These are phyloP conservation scores for Acronicta aceris DNA, from an alignment of 2,888 invertebrate species.

Conservation along the genomic window DNA sequence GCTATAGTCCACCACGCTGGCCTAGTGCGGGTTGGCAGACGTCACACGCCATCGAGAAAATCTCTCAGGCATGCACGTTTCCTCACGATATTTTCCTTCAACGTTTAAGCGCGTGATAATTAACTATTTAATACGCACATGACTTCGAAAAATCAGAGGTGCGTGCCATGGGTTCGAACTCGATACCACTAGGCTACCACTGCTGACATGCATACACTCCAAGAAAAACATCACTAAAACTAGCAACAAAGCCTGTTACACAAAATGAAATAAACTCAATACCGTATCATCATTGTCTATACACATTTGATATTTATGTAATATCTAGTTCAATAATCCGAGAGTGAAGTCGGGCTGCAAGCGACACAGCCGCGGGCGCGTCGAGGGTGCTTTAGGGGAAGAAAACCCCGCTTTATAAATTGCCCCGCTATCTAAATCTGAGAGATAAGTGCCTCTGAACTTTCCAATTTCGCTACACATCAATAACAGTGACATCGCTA, in stretches of 20 bases:
- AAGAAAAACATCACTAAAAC: conserved; percentile 19
- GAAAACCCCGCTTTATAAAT: conserved; percentile 86
- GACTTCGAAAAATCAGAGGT: too few species aligned
- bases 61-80: too few species aligned
- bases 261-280: conserved; percentile 53
- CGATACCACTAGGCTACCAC: too few species aligned
- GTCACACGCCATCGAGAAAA: too few species aligned
- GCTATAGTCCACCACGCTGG: too few species aligned
- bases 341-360: conserved; percentile 58
- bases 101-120: too few species aligned
- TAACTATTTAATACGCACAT: too few species aligned
- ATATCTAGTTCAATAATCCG: conserved; percentile 59
- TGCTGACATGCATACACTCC: conserved; percentile 31
- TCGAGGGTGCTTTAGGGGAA: conserved; percentile 80
- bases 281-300: conserved; percentile 53
- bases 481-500: conserved; percentile 86
- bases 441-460: conserved; percentile 87
- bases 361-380: conserved; percentile 67
- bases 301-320: conserved; percentile 57
- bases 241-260: conserved; percentile 38
- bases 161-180: too few species aligned
- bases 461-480: conserved; percentile 89
- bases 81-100: too few species aligned
- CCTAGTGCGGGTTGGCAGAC: too few species aligned
- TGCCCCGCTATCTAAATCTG: conserved; percentile 88